These are phyloP conservation scores for Muscicapa adusta DNA, from an alignment of 2,113 vertebrate genomes.

Conservation along the genomic window DNA sequence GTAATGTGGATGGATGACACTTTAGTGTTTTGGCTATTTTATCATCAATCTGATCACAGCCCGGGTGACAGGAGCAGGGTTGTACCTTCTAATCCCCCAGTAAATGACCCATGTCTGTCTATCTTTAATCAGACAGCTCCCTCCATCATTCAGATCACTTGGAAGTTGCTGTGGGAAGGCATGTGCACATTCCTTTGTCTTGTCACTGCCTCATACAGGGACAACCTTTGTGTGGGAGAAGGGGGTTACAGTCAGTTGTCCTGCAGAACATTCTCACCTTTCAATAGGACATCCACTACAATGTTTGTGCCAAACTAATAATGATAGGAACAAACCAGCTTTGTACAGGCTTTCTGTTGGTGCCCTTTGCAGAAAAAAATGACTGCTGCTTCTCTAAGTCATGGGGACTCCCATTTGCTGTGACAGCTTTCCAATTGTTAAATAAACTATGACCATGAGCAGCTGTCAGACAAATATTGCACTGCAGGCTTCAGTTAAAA, in stretches of 20 bases:
- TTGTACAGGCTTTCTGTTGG: neutral
- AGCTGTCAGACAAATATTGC: conserved; percentile 54
- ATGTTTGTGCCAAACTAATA: neutral
- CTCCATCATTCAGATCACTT: neutral
- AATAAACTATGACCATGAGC: conserved; percentile 55
- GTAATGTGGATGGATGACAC: neutral
- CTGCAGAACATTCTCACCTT: neutral
- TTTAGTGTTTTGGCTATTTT: neutral
- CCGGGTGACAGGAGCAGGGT: neutral
- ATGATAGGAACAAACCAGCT: neutral
- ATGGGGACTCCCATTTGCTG: conserved; percentile 16
- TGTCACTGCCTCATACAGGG: neutral
- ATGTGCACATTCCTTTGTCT: neutral
- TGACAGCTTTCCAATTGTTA: conserved; percentile 62
- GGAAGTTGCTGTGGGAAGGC: neutral
- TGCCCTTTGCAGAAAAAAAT: neutral
- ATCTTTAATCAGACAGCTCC: neutral
- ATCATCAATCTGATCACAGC: neutral
- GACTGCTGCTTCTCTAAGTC: conserved; percentile 51
- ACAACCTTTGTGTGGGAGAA: neutral
- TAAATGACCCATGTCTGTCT: neutral
- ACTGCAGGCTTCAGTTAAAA: conserved; percentile 16
- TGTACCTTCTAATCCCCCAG: neutral
- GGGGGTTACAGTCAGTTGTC: neutral
- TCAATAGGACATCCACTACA: neutral